phyloP scores from a whole-genome alignment of 2,113 vertebrate genomes.

The rabbit (Oryctolagus cuniculus) region DNA sequence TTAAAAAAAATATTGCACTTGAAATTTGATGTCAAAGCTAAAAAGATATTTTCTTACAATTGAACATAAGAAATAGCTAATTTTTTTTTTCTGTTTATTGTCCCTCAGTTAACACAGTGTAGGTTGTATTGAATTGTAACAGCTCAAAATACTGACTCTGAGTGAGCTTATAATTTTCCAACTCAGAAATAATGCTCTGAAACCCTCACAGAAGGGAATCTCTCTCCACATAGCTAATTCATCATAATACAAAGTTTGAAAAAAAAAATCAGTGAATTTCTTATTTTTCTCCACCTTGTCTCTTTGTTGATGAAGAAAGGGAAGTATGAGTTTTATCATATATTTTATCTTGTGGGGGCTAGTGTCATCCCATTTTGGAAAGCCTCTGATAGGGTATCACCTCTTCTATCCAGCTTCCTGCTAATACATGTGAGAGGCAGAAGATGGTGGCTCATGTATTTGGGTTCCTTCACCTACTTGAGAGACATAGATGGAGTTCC shows the following conservation, averaged over 20 bases:
- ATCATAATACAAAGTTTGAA: conserved; percentile 25
- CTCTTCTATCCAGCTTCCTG: no score
- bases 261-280: not conserved
- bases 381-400: no score
- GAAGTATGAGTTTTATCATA: not conserved
- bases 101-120: not conserved
- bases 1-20: not conserved
- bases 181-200: not conserved
- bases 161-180: conserved; percentile 10
- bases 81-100: not conserved
- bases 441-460: no score
- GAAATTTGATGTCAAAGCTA: not conserved
- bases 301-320: not conserved
- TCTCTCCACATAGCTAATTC: conserved; percentile 28
- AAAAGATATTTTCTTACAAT: not conserved
- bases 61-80: not conserved
- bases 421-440: no score
- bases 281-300: not conserved
- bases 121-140: not conserved
- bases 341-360: not conserved
- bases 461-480: no score
- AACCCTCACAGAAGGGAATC: not conserved
- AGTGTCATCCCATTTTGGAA: no score
- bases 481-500: no score
- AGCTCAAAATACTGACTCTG: not conserved